Evolutionary conservation across 2,797 vertebrate genomes (phyloP).

Genomic region (Chelon labrosus): DNA sequence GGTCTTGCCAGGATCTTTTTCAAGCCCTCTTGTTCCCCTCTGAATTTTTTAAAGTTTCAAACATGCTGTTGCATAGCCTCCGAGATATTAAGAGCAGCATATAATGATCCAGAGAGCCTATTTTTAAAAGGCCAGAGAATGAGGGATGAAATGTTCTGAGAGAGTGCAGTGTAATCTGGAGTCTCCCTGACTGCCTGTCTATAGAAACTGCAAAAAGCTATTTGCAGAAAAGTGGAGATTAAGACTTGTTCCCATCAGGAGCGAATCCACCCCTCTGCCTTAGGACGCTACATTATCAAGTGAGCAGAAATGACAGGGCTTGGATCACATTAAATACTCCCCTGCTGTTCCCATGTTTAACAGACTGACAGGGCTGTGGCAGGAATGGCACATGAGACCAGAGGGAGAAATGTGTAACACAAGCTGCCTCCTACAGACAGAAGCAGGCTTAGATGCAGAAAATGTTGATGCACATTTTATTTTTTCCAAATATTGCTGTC

Average conservation of each 20-base stretch:
- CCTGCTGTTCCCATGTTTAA: slow-evolving; percentile 33
- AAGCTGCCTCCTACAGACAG: background rate
- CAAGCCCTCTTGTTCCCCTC: background rate
- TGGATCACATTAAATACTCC: slow-evolving; percentile 50
- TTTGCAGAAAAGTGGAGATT: slow-evolving; percentile 48
- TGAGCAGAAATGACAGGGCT: slow-evolving; percentile 47
- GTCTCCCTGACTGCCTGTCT: slow-evolving; percentile 16
- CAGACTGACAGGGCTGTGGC: slow-evolving; percentile 27
- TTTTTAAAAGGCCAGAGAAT: slow-evolving; percentile 40
- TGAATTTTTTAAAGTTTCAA: slow-evolving; percentile 14
- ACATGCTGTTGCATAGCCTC: slow-evolving; percentile 7
- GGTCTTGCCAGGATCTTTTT: slow-evolving; percentile 29
- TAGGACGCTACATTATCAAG: slow-evolving; percentile 47
- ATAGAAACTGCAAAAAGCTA: slow-evolving; percentile 25
- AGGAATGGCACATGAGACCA: slow-evolving; percentile 8
- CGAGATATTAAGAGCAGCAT: slow-evolving; percentile 28
- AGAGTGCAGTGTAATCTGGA: slow-evolving; percentile 30
- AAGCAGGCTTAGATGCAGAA: background rate
- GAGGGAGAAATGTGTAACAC: slow-evolving; percentile 6
- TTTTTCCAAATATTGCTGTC: too few species aligned
- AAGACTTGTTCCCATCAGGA: slow-evolving; percentile 47
- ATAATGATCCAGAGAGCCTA: slow-evolving; percentile 23
- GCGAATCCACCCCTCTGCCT: slow-evolving; percentile 27
- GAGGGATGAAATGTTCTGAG: slow-evolving; percentile 13
- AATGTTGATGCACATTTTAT: background rate